Evolutionary conservation across 23 tunicate species (phyloP).

Genomic region (Styela clava): DNA sequence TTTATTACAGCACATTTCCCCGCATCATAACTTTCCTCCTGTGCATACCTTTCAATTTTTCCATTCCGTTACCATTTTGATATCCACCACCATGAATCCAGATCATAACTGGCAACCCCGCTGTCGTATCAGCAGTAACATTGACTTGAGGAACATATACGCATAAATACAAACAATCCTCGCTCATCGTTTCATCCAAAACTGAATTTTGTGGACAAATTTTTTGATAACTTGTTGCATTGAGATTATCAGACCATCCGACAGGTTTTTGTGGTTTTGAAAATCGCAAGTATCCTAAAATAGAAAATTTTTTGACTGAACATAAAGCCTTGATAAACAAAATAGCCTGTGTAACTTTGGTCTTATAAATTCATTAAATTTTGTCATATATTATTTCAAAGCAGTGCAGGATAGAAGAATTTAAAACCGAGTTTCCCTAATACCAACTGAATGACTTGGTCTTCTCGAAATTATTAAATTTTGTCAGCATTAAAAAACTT

Average conservation of each 20-base stretch:
- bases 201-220: constrained; percentile 36
- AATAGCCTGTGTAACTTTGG: too few species aligned
- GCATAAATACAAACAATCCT: constrained; percentile 43
- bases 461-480: too few species aligned
- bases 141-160: constrained; percentile 40
- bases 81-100: constrained; percentile 47
- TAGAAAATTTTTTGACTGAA: too few species aligned
- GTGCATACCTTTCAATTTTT: constrained; percentile 22
- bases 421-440: too few species aligned
- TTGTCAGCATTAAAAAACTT: too few species aligned
- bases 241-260: constrained; percentile 8
- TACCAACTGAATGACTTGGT: too few species aligned
- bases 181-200: constrained; percentile 29
- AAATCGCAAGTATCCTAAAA: constrained; percentile 22
- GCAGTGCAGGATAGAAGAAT: too few species aligned
- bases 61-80: constrained; percentile 31
- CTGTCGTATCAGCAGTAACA: constrained; percentile 18
- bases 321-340: too few species aligned
- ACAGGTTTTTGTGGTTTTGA: constrained; percentile 5
- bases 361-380: too few species aligned
- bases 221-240: constrained; percentile 16
- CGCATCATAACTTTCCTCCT: too few species aligned
- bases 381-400: too few species aligned
- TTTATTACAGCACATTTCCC: too few species aligned
- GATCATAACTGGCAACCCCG: constrained; percentile 39